Percentiles rank a stretch among this genome's conserved stretches.
Conservation (phyloP, 2,888 invertebrate species). For the Herminia tarsipennalis region DNA sequence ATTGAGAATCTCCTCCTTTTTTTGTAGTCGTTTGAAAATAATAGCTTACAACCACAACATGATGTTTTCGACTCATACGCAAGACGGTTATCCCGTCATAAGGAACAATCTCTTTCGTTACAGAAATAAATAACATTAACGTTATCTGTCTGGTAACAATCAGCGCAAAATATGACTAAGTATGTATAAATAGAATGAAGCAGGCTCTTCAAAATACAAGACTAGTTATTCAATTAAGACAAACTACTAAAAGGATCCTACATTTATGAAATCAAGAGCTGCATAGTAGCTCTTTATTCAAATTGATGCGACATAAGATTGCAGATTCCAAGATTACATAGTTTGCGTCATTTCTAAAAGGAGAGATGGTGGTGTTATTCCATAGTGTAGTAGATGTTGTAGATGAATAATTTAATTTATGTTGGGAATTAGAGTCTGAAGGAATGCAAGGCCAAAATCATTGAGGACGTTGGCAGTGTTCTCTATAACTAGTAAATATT, state of each 20-base stretch:
- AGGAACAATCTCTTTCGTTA: too few relatives aligned
- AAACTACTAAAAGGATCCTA: neutral
- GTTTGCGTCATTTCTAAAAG: slow-evolving; percentile 38
- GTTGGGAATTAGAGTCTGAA: slow-evolving; percentile 44
- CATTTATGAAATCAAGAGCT: slow-evolving; percentile 6
- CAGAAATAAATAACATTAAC: too few relatives aligned
- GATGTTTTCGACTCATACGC: too few relatives aligned
- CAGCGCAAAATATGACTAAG: too few relatives aligned
- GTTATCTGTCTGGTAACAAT: too few relatives aligned
- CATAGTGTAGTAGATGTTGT: slow-evolving; percentile 16
- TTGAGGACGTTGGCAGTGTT: slow-evolving; percentile 38
- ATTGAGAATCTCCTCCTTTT: too few relatives aligned
- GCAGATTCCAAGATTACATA: slow-evolving; percentile 16
- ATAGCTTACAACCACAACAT: too few relatives aligned
- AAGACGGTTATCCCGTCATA: too few relatives aligned
- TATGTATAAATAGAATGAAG: too few relatives aligned
- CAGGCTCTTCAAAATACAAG: too few relatives aligned
- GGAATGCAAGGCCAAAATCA: slow-evolving; percentile 58
- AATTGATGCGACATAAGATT: slow-evolving; percentile 20
- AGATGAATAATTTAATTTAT: slow-evolving; percentile 42
- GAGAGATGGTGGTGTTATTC: slow-evolving; percentile 31
- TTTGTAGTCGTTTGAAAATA: too few relatives aligned
- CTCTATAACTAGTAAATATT: neutral
- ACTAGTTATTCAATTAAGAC: slow-evolving; percentile 12
- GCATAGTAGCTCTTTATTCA: slow-evolving; percentile 10